Percentiles rank a stretch among this genome's conserved stretches.
Conservation (phyloP, 92 coral and sea anemone genomes). For the Epizoanthus stellaris region DNA sequence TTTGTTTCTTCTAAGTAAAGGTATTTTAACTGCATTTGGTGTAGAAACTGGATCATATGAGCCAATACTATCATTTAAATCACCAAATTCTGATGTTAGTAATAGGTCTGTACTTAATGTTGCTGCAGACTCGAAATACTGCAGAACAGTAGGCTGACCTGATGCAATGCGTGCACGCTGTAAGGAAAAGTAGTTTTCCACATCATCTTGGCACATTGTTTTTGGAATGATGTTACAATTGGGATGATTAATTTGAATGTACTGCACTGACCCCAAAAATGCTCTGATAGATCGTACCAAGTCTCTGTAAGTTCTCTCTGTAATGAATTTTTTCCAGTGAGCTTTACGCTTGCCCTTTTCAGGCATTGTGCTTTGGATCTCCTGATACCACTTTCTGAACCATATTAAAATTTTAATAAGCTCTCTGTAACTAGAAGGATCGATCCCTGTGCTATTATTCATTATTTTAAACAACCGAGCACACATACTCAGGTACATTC, state of each 20-base stretch:
- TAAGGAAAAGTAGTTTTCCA: conserved; percentile 57
- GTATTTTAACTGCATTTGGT: conserved; percentile 52
- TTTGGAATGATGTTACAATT: conserved; percentile 47
- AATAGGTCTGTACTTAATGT: conserved; percentile 31
- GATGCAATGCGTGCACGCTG: conserved; percentile 55
- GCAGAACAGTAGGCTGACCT: conserved; percentile 41
- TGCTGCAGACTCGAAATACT: conserved; percentile 43
- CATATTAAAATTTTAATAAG: conserved; percentile 16
- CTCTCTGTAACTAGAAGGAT: conserved; percentile 33
- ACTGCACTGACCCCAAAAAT: conserved; percentile 63
- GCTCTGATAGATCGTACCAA: conserved; percentile 41
- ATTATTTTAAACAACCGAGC: background rate
- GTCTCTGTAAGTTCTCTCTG: background rate
- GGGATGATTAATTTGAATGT: conserved; percentile 59
- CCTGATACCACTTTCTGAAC: conserved; percentile 19
- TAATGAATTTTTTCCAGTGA: conserved; percentile 2
- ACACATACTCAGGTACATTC: too few relatives aligned
- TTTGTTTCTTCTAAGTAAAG: conserved; percentile 38
- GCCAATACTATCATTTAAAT: conserved; percentile 32
- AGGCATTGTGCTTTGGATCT: conserved; percentile 32
- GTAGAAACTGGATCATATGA: conserved; percentile 28
- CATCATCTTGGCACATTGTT: conserved; percentile 68
- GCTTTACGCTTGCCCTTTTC: conserved; percentile 8
- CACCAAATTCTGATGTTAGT: conserved; percentile 22
- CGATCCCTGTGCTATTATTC: conserved; percentile 35